Conservation (phyloP, 2,113 vertebrate genomes). For the Pterocles orientalis region DNA sequence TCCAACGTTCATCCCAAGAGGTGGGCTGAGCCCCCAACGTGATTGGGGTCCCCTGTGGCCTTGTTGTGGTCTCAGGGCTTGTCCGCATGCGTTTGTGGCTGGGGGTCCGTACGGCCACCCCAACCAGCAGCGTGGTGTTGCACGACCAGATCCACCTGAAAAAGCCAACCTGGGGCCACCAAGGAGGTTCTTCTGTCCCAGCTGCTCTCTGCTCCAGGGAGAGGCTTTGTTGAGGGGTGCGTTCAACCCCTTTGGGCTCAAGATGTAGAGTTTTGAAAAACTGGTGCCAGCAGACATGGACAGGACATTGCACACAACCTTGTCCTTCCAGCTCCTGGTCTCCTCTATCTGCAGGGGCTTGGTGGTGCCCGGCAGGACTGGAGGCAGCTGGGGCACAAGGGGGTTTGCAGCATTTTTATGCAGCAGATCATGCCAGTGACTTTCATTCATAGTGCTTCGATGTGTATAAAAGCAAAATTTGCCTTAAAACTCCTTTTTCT, state of each 20-base stretch:
- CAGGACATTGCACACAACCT: background rate
- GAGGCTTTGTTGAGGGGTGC: background rate
- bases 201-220: background rate
- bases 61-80: background rate
- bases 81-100: background rate
- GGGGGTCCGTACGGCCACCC: background rate
- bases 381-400: background rate
- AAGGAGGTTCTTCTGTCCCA: background rate
- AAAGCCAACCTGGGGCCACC: background rate
- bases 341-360: background rate
- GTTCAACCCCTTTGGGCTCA: background rate
- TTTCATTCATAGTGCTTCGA: background rate
- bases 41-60: rapidly evolving
- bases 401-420: background rate
- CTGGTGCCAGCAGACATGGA: background rate
- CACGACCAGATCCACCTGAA: background rate
- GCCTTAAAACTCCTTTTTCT: background rate
- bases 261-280: background rate
- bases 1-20: rapidly evolving
- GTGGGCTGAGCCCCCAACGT: background rate
- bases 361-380: background rate
- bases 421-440: background rate
- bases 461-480: background rate
- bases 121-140: background rate
- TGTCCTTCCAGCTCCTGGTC: background rate